Evolutionary conservation across 1,140 invertebrate genomes (phyloP).

Genomic region (Macrocentrus cingulum): DNA sequence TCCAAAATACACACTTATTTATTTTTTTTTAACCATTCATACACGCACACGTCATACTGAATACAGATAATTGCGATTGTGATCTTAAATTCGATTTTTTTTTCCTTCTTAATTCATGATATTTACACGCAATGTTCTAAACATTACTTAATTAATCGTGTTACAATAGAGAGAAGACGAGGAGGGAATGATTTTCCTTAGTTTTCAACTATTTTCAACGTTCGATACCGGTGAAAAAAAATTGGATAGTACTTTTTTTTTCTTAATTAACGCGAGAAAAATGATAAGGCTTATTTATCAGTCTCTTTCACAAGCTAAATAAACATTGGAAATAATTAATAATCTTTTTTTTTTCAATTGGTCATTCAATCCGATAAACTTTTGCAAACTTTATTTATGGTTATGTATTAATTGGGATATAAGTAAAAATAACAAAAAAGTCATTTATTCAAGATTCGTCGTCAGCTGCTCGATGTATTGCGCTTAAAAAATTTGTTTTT

Average conservation of each 20-base stretch:
- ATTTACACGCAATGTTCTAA: background rate
- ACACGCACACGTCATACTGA: background rate
- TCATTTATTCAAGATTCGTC: no score
- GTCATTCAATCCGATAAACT: no score
- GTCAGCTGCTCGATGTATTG: no score
- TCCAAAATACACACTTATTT: no score
- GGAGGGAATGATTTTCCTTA: background rate
- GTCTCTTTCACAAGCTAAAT: slow-evolving; percentile 44
- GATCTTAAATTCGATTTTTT: background rate
- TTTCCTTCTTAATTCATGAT: background rate
- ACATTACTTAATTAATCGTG: background rate
- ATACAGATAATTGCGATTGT: background rate
- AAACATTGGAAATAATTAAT: slow-evolving; percentile 36
- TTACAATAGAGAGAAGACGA: background rate
- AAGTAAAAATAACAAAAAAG: no score
- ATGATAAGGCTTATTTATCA: slow-evolving; percentile 33
- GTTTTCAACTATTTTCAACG: background rate
- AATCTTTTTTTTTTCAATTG: background rate
- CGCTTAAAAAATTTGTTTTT: no score
- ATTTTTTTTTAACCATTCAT: background rate
- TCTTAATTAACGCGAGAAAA: no score
- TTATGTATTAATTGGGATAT: no score
- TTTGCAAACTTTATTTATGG: no score
- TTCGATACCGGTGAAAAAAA: background rate
- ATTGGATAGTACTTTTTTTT: background rate